Base-by-base conservation (phyloP, 2,888 invertebrate species). In the Strigamia maritima region DNA sequence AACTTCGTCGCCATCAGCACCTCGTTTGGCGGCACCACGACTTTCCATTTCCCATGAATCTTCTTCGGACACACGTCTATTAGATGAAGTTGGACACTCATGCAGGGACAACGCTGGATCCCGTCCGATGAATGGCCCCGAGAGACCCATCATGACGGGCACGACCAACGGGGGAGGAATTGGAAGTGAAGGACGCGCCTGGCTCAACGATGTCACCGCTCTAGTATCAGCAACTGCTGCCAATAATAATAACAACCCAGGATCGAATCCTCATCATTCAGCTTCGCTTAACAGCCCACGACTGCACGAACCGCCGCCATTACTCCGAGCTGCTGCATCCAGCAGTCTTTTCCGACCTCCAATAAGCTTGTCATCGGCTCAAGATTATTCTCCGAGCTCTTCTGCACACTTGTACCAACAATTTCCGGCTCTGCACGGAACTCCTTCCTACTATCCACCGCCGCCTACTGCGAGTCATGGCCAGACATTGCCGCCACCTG, bases 51-150 rank as follows among this genome's bases (percentile, higher is more conserved):
- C 40, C 8, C 44, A 44, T 77, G 44, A 77, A 16, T n/a, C n/a
- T 26, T 19, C 76, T 2, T n/a, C 76, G 19, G 76, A 75, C 19
- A 12, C 76, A 19, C 26, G 31, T 28, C 22, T 8, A 28, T 70
- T 31, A 24, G 44, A 35, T 12, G 44, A 77, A 2, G 19, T 10
- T 19, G 24, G 22, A 19, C 77, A 40, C 77, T 22, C 77, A 49
- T 77, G 77, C 77, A 19, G 77, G 44, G 77, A 49, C 2, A 75
- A 75, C 26, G 75, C 19, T 12, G 26, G 14, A 19, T 14, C 70
- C 38, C 77, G 77, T 19, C 49, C 49, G 19, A 77, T 77, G 77
- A 77, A 77, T 77, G 77, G 77, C 40, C 77, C 77, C n/a, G 44
- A 77, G 12, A 22, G 49, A 40, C 49, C 44, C 16, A 49, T 49